phyloP scores from a whole-genome alignment of 2,113 vertebrate species.

The Ochotona curzoniae region DNA sequence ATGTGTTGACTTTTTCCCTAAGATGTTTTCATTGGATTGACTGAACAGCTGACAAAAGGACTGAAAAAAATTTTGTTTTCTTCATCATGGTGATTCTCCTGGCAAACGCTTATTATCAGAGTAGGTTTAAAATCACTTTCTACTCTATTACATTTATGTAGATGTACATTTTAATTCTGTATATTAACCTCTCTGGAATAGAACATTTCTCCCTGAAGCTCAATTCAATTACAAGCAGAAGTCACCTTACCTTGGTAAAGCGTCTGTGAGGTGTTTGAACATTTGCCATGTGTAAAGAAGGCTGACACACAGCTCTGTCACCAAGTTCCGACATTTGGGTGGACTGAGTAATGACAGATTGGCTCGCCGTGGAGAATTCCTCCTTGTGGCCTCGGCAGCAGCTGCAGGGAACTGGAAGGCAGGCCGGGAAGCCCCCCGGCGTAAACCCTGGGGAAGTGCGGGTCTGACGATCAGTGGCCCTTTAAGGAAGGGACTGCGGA shows the following conservation, averaged over 20 bases:
- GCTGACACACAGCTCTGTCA: not conserved
- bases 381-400: not conserved
- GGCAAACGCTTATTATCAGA: not conserved
- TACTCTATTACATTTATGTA: not conserved
- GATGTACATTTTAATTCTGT: conserved; percentile 52
- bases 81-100: not conserved
- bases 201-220: conserved; percentile 22
- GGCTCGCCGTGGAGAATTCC: not conserved
- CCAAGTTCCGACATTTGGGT: not conserved
- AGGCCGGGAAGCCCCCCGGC: not conserved
- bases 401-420: not conserved
- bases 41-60: not conserved
- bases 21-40: conserved; percentile 52
- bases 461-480: not conserved
- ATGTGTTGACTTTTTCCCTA: conserved; percentile 30
- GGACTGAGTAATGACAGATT: not conserved
- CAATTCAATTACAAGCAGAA: not conserved
- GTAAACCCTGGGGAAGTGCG: not conserved
- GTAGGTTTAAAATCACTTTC: not conserved
- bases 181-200: not conserved
- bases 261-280: not conserved
- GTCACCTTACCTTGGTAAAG: not conserved
- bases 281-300: not conserved
- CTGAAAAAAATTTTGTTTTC: not conserved
- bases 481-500: not conserved